These are phyloP conservation scores for Gasterosteus aculeatus DNA, from an alignment of 2,113 vertebrate species.

Conservation along the genomic window DNA sequence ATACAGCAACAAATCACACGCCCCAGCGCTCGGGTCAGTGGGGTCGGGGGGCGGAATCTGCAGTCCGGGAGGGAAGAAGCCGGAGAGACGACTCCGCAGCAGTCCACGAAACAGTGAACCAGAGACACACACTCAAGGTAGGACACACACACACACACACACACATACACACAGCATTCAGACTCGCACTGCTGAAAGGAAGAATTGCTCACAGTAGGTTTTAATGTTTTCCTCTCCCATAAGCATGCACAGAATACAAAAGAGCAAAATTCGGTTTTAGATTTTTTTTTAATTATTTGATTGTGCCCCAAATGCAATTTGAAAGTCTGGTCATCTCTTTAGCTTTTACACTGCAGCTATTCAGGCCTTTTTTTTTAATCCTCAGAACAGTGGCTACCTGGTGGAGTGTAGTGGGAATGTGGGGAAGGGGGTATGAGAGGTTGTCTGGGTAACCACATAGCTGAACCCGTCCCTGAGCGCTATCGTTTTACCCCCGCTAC, in stretches of 20 bases:
- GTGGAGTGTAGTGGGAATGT: constrained; percentile 6
- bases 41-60: constrained; percentile 76
- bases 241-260: neutral
- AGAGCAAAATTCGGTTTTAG: neutral
- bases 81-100: constrained; percentile 88
- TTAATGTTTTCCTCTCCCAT: neutral
- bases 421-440: constrained; percentile 38
- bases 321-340: neutral
- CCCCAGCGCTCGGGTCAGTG: constrained; percentile 78
- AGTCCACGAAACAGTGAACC: constrained; percentile 89
- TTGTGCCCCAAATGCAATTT: neutral
- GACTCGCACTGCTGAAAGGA: neutral
- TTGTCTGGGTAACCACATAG: constrained; percentile 77
- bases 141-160: constrained; percentile 9
- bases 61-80: constrained; percentile 86
- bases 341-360: neutral
- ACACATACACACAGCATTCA: neutral
- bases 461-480: constrained; percentile 70
- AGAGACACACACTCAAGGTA: constrained; percentile 82
- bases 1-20: constrained; percentile 74
- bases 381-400: constrained; percentile 15
- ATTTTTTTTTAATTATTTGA: neutral
- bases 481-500: constrained; percentile 78
- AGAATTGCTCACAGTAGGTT: neutral
- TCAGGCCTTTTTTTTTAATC: constrained; percentile 20